Percentiles rank a stretch among this genome's conserved stretches.
Evolutionary conservation across 2,888 invertebrate genomes (phyloP).

Genomic region (Molorchus minor): DNA sequence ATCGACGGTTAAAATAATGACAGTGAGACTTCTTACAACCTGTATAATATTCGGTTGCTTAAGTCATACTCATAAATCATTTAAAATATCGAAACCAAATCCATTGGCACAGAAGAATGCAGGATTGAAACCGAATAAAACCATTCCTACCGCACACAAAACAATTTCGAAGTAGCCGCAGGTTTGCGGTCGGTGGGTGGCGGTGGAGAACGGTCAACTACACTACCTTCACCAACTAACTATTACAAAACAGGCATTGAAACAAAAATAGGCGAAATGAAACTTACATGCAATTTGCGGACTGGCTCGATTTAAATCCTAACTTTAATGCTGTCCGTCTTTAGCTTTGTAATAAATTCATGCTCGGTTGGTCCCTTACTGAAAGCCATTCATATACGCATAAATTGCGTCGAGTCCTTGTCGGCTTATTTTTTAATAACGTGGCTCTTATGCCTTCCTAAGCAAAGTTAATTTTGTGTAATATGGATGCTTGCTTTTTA

Average conservation of each 20-base stretch:
- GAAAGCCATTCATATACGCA: slow-evolving; percentile 18
- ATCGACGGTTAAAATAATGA: not conserved
- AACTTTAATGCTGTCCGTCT: not conserved
- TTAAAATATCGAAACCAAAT: not conserved
- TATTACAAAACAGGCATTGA: not conserved
- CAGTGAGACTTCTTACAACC: not conserved
- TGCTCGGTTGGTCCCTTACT: slow-evolving; percentile 9
- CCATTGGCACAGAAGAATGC: not conserved
- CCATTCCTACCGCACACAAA: not conserved
- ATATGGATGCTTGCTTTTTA: not conserved
- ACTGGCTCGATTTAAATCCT: slow-evolving; percentile 7
- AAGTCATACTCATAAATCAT: not conserved
- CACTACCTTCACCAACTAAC: not conserved
- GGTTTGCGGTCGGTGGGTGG: too few species aligned
- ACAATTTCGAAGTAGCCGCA: too few species aligned
- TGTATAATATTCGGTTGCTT: not conserved
- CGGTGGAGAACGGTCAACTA: slow-evolving; percentile 1
- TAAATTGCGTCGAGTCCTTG: slow-evolving; percentile 3
- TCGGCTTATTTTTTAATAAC: slow-evolving; percentile 16
- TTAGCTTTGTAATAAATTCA: slow-evolving; percentile 12
- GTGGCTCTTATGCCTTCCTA: not conserved
- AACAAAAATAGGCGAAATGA: not conserved
- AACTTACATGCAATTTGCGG: slow-evolving; percentile 7
- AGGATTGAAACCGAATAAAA: not conserved
- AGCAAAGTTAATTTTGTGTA: slow-evolving; percentile 3